Base-by-base conservation (phyloP, 2,888 invertebrate genomes). In the Trichacis sp. region DNA sequence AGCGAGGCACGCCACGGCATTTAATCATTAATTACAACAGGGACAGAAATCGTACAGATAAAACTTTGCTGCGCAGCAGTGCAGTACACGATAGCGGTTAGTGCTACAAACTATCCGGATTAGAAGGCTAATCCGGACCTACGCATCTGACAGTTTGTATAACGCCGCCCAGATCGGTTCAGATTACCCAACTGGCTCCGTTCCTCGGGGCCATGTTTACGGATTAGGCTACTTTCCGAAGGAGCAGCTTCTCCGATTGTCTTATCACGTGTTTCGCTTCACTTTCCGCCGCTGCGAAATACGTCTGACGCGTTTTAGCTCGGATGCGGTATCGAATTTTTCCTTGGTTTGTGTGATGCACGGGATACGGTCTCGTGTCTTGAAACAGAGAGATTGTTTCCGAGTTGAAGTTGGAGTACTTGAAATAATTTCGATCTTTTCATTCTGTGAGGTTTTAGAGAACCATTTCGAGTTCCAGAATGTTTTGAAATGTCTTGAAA, bases 21-120 rank as follows among this genome's bases (percentile, higher is more conserved):
- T 58, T 51, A 58, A 58, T 58, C 58, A 58, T 58, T 51, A 58
- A 58, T 58, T 58, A 51, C 58, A 58, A 46, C 51, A 40, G 51
- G 29, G 58, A 58, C 51, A 51, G 36, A 51, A 58, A 51, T 58
- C 50, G 51, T 58, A 51, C 50, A 58, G 58, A 58, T 58, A 58
- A 58, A 58, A 58, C 58, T 58, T 58, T 58, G 58, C 51, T 58
- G 36, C 46, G 46, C 58, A 58, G 50, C 51, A 51, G 58, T 58
- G 50, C 51, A 58, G 58, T 58, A 51, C 46, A 46, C 43, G 30
- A 51, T 51, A 19, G 58, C 20, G 58, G 58, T 58, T 58, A 51
- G 51, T 51, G 58, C 58, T 58, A 58, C 51, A 58, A 58, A 58
- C 58, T 58, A 58, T 46, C 58, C 30, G 58, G 58, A 51, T 58